These are phyloP conservation scores for Bombus impatiens DNA, from an alignment of 1,140 invertebrate species.

Conservation along the genomic window DNA sequence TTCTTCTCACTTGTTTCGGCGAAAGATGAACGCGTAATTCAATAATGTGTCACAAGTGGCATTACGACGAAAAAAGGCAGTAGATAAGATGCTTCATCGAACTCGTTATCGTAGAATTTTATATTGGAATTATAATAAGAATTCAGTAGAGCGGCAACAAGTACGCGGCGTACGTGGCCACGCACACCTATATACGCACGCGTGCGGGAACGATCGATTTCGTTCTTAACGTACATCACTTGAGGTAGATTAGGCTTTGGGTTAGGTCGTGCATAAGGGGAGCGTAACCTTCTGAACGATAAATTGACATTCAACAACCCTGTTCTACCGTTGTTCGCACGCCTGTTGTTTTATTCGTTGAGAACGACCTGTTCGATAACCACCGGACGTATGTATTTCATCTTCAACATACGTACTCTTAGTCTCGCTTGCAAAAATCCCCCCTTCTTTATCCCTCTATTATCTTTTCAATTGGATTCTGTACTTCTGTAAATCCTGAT, in stretches of 20 bases:
- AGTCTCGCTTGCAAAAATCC: neutral
- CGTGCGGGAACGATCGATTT: conserved; percentile 50
- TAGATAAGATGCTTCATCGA: neutral
- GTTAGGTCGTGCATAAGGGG: conserved; percentile 33
- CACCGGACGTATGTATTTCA: neutral
- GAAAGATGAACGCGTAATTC: neutral
- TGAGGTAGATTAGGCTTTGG: conserved; percentile 30
- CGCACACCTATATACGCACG: conserved; percentile 46
- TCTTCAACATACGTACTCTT: neutral
- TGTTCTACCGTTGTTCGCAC: neutral
- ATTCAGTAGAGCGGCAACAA: neutral
- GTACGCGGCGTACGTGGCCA: conserved; percentile 8
- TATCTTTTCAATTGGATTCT: neutral
- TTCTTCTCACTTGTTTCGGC: too few species aligned
- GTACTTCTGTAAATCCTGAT: neutral
- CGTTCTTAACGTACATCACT: conserved; percentile 20
- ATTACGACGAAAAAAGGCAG: neutral
- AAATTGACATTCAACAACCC: conserved; percentile 39
- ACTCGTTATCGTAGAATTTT: conserved; percentile 19
- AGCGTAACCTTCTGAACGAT: conserved; percentile 27
- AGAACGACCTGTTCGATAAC: neutral
- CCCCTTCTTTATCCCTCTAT: neutral
- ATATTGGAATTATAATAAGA: conserved; percentile 23
- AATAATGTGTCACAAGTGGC: neutral
- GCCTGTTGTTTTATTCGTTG: neutral